Evolutionary conservation across 1,140 invertebrate genomes (phyloP), one percentile per base, ranked within the genome.

Genomic region (Drosophila neocordata): DNA sequence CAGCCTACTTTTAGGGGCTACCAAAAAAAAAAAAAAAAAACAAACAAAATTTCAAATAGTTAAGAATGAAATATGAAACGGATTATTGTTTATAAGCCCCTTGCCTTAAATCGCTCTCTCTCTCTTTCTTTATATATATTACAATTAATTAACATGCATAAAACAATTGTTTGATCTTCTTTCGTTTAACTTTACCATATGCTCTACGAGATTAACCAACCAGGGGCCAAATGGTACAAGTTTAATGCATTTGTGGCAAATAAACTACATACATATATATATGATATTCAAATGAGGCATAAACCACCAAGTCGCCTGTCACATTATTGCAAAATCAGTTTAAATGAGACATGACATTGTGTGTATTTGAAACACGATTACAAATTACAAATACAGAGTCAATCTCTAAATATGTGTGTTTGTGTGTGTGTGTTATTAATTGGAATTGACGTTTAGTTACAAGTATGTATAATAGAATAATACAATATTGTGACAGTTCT

Each of bases 71-170:
- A n/a, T n/a, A 6, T 31, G 27, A 44, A 2, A 18, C 7, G 41
- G 15, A 18, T 0, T 20, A 20, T 20, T 48, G 8, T 48, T 20
- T 20, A 48, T 20, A 20, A 15, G 8, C 15, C 15, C 27, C 4
- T 6, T 48, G n/a, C 7, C 41, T 20, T 48, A 20, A 48, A 48
- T 48, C 9, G 20, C 41, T 48, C 20, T 48, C n/a, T 44, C 15
- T 44, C 12, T n/a, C n/a, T n/a, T n/a, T n/a, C n/a, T n/a, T n/a
- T n/a, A n/a, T 8, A 20, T 48, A 48, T 48, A 48, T 48, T 48
- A 48, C 41, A 48, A 48, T 48, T 48, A 48, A 48, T 48, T 48
- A 48, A 48, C 41, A 18, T 48, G 41, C 41, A 48, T 48, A 48
- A 18, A 48, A 11, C 15, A 48, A 48, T 20, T 11, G 8, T 48